Percentiles rank a stretch among this genome's conserved stretches.
Evolutionary conservation across 2,797 vertebrate genomes (phyloP).

Genomic region (Leucoraja ocellata): DNA sequence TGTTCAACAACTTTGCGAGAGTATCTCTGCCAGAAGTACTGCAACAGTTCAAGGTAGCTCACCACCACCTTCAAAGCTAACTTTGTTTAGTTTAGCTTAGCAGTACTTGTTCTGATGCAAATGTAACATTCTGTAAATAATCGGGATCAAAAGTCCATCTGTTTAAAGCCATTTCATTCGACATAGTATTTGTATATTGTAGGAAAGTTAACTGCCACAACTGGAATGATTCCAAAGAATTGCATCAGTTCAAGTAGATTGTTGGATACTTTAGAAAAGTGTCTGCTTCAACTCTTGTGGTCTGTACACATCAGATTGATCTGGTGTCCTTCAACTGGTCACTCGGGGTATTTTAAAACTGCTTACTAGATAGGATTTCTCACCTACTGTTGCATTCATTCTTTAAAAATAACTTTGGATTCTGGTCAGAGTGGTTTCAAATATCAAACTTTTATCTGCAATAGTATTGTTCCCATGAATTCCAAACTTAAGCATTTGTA

Average conservation of each 20-base stretch:
- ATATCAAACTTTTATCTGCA: neutral
- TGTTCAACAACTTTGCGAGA: too few species aligned
- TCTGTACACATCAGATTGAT: neutral
- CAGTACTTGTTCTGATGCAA: too few species aligned
- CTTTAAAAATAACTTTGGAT: neutral
- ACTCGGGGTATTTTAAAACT: neutral
- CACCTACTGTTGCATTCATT: neutral
- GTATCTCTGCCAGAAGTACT: too few species aligned
- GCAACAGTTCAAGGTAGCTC: too few species aligned
- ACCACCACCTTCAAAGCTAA: too few species aligned
- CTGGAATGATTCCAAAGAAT: slow-evolving; percentile 10
- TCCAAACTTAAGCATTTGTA: neutral
- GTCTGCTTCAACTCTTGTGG: slow-evolving; percentile 18
- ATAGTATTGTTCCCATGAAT: neutral
- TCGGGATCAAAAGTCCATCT: neutral
- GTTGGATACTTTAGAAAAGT: neutral
- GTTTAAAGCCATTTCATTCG: neutral
- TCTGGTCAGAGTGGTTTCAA: neutral
- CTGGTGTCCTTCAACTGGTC: neutral
- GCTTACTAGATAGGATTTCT: neutral
- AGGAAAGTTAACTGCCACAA: slow-evolving; percentile 29
- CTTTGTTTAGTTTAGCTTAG: too few species aligned
- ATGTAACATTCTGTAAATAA: neutral
- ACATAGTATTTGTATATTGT: neutral
- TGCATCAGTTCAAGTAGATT: neutral